Conservation (phyloP, 2,888 invertebrate species). For the Megaustenia siamemsis region DNA sequence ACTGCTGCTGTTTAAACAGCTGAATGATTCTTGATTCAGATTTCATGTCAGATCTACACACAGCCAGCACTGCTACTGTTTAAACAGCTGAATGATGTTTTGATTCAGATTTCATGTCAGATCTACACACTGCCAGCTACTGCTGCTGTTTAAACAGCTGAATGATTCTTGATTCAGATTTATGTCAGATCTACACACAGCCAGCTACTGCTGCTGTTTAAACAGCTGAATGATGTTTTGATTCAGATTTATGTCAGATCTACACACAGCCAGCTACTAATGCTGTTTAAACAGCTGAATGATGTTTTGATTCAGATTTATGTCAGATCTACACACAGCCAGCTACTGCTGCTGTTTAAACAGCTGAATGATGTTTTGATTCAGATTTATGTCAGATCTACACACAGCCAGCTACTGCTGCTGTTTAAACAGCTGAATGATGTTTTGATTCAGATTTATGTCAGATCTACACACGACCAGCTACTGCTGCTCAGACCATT, state of each 20-base stretch:
- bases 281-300: constrained; percentile 45
- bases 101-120: no score
- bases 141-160: no score
- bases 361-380: not conserved
- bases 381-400: constrained; percentile 64
- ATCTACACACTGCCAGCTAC: no score
- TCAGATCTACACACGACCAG: constrained; percentile 71
- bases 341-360: constrained; percentile 65
- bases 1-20: constrained; percentile 63
- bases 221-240: not conserved
- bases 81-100: no score
- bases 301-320: not conserved
- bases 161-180: no score
- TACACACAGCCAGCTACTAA: constrained; percentile 74
- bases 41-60: constrained; percentile 64
- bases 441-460: constrained; percentile 35
- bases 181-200: no score
- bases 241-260: constrained; percentile 57
- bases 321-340: constrained; percentile 72
- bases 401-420: constrained; percentile 71
- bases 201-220: no score
- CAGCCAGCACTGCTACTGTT: constrained; percentile 71
- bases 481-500: constrained; percentile 69
- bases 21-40: not conserved
- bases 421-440: constrained; percentile 28